A percentile compares a stretch with the other conserved stretches of the same genome.
These are phyloP conservation scores for Vanessa tameamea DNA, from an alignment of 1,140 invertebrate species.

Conservation along the genomic window DNA sequence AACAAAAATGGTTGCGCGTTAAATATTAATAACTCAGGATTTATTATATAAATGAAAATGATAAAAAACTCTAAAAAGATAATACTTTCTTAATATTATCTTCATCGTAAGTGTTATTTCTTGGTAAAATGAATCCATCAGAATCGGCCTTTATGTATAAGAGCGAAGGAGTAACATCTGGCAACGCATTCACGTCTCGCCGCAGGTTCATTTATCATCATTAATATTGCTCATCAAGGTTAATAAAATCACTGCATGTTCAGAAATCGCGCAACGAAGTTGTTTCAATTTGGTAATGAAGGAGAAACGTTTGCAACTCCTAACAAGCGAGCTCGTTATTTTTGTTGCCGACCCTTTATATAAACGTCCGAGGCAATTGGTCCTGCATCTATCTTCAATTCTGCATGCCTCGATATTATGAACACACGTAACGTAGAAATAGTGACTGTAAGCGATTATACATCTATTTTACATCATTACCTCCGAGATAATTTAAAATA, in stretches of 20 bases:
- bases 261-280: conserved; percentile 19
- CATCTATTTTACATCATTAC: not conserved
- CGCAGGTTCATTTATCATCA: conserved; percentile 24
- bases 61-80: too few relatives aligned
- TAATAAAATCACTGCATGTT: conserved; percentile 34
- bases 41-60: too few relatives aligned
- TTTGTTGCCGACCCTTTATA: conserved; percentile 8
- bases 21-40: too few relatives aligned
- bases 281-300: conserved; percentile 22
- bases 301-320: conserved; percentile 17
- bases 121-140: not conserved
- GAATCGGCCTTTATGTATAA: not conserved
- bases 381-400: conserved; percentile 35
- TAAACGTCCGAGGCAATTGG: conserved; percentile 8
- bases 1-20: too few relatives aligned
- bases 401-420: conserved; percentile 38
- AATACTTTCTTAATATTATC: not conserved
- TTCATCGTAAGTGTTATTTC: too few relatives aligned
- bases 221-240: conserved; percentile 34
- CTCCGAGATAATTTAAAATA: conserved; percentile 2
- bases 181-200: conserved; percentile 15
- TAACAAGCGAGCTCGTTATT: conserved; percentile 20
- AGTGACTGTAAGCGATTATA: conserved; percentile 2
- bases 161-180: not conserved
- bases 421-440: conserved; percentile 12